Evolutionary conservation across 2,888 invertebrate species (phyloP), one percentile per base, ranked within the genome.

Genomic region (Gonocerus acuteangulatus): DNA sequence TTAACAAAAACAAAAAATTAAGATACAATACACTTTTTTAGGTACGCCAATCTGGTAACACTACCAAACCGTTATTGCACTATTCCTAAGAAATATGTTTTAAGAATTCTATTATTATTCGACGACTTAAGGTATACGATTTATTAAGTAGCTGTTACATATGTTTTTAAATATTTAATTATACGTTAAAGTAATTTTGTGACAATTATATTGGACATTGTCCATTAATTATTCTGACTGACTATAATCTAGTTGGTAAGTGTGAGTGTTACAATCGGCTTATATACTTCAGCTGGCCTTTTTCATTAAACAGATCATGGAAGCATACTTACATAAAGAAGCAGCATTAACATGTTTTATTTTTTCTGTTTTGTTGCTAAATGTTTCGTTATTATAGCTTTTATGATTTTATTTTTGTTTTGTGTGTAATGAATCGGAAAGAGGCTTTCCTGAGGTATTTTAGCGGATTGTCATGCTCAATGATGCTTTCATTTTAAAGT

Each of bases 191-290:
- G 22, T 52, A 34, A 52, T 52, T 6, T 39, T 52, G 52, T 52
- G 52, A 22, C 52, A 34, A 51, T 21, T 36, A 52, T 36, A 16
- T 21, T 52, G 36, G 52, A 52, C 52, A 19, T 18, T 27, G 34
- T 51, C 51, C 51, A 16, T 21, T 52, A 23, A 52, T 52, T 21
- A 34, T 51, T 36, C 36, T 42, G 52, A 52, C 52, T 52, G 52
- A 52, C 52, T 52, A 52, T 36, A n/a, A 39, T 23, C 52, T 52
- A 52, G 52, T 39, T 52, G 52, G 42, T 52, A 52, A 52, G 52
- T 4, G 16, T n/a, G 15, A 18, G 15, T 19, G 52, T 34, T 15
- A 23, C 52, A 36, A 36, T 52, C 52, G 39, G 21, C 18, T 52
- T 13, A 36, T 52, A 22, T 52, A 21, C 52, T 36, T 52, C 39